phyloP scores from a whole-genome alignment of 2,113 vertebrate species.

The Trachemys scripta region DNA sequence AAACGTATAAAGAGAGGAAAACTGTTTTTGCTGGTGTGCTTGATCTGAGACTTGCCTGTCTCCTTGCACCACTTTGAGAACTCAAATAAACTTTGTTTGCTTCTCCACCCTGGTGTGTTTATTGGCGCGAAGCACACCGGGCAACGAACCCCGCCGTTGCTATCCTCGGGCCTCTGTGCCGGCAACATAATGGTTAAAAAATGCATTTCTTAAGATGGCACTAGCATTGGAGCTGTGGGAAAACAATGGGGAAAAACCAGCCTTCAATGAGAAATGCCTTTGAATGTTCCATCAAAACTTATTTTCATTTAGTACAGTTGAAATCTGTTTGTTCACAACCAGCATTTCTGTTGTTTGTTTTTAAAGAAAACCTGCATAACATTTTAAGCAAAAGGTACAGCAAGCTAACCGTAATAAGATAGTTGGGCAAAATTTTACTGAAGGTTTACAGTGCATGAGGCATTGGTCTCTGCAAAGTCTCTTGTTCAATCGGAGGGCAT shows the following conservation, averaged over 20 bases:
- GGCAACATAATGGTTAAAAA: background rate
- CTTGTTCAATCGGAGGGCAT: background rate
- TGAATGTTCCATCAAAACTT: background rate
- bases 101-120: too few species aligned
- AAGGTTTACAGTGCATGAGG: background rate
- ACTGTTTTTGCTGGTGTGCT: too few species aligned
- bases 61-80: too few species aligned
- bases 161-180: too few species aligned
- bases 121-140: too few species aligned
- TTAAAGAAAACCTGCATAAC: background rate
- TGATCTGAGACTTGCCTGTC: too few species aligned
- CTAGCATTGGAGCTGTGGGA: background rate
- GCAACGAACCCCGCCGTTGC: too few species aligned
- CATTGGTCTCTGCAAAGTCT: background rate
- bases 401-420: background rate
- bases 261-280: background rate
- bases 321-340: background rate
- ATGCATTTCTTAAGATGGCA: background rate
- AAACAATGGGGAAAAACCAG: background rate
- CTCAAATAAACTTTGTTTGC: too few species aligned
- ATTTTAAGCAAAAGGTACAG: background rate
- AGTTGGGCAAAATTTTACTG: background rate
- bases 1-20: too few species aligned
- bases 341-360: background rate
- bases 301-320: background rate